Percentiles rank a stretch among this genome's conserved stretches.
These are phyloP conservation scores for Pelecanoides urinatrix DNA, from an alignment of 2,113 vertebrate genomes.

Conservation along the genomic window DNA sequence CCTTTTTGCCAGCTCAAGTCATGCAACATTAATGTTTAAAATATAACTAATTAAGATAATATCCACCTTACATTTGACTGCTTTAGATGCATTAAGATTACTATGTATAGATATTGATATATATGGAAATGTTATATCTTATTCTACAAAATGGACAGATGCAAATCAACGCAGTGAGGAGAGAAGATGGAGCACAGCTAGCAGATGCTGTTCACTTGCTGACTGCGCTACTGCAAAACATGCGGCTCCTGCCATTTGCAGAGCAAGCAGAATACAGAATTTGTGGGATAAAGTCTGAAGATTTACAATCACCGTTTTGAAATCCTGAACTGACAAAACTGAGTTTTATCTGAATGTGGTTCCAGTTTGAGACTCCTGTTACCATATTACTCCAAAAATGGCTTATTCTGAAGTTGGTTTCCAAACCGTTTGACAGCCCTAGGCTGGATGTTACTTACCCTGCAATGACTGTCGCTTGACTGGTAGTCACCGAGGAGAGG, in stretches of 20 bases:
- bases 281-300: not conserved
- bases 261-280: fast-evolving
- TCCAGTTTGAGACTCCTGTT: not conserved
- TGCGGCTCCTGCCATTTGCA: fast-evolving
- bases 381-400: fast-evolving
- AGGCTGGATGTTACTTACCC: slow-evolving; percentile 74
- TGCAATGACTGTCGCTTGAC: slow-evolving; percentile 21
- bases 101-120: not conserved
- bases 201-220: not conserved
- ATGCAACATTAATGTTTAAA: not conserved
- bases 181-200: not conserved
- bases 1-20: not conserved
- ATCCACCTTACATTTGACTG: not conserved
- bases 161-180: not conserved
- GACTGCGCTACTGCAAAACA: not conserved
- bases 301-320: not conserved
- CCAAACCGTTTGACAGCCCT: fast-evolving
- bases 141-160: not conserved
- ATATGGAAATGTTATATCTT: not conserved
- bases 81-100: not conserved
- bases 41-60: not conserved
- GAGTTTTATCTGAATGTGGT: fast-evolving
- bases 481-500: slow-evolving; percentile 57
- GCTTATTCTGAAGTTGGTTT: not conserved
- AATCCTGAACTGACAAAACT: not conserved